Base-by-base conservation (phyloP, 2,888 invertebrate species). In the Syrphus vitripennis region DNA sequence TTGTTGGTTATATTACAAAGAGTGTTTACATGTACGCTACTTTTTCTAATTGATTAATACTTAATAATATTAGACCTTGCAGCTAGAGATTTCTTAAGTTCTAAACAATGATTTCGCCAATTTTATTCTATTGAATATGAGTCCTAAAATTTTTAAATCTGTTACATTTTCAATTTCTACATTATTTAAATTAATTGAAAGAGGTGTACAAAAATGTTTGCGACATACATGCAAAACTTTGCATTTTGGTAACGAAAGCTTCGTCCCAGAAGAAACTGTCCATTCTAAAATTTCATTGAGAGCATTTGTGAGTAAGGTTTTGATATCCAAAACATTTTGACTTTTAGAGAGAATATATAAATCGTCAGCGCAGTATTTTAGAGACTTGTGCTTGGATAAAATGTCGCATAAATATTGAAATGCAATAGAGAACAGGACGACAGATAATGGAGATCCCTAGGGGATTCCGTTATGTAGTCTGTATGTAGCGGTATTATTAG, bases 341-440 rank as follows among this genome's bases (percentile, higher is more conserved):
- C 26, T 70, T 42, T 16, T 55, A 26, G 10, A 42, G 14, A 24
- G 26, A n/a, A n/a, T 31, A 21, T 57, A 71, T 5, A 57, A 24
- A 14, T 70, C 55, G 12, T 70, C 55, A 16, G 69, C 69, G 7
- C 55, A 70, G 42, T 70, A 34, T 7, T 19, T 40, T 70, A 70
- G 6, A 10, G n/a, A 16, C 14, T 55, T 55, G 19, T 70, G 70
- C 3, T 24, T 81, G 6, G 21, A 21, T 29, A 75, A 16, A 21
- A 83, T 86, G 10, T 77, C 77, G 50, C 75, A 81, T 1, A 82
- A 26, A n/a, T 71, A 40, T 29, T 82, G 65, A 40, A 65, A 65
- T 7, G 75, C 75, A 1, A 53, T 75, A 9, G 55, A 24, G 3
- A 65, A 75, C 1, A 75, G 6, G 1, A 75, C 55, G 4, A 74